Conservation (phyloP, 2,888 invertebrate species). For the Drosophila borealis region DNA sequence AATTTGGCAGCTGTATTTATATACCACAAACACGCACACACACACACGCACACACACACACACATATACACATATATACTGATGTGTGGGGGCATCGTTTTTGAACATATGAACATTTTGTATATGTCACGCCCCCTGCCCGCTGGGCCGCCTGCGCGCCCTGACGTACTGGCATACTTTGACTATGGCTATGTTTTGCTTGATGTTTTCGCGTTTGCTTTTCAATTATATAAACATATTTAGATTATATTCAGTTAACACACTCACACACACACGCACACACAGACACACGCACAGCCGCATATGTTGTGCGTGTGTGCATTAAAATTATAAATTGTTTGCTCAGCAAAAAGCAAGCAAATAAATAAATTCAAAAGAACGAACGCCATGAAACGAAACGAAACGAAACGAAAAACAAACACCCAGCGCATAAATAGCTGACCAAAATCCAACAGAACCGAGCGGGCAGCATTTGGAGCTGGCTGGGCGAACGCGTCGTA, state of each 20-base stretch:
- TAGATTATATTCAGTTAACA: conserved; percentile 76
- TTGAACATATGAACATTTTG: conserved; percentile 50
- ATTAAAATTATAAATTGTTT: conserved; percentile 79
- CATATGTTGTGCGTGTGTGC: conserved; percentile 60
- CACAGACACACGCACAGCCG: conserved; percentile 7
- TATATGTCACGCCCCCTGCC: conserved; percentile 45
- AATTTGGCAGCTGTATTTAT: conserved; percentile 77
- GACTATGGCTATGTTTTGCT: conserved; percentile 52
- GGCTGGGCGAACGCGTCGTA: conserved; percentile 46
- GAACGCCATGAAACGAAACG: conserved; percentile 20
- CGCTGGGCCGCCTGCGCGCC: not conserved
- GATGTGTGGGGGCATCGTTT: conserved; percentile 34
- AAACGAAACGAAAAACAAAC: conserved; percentile 31
- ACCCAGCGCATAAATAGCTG: conserved; percentile 62
- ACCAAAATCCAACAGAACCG: conserved; percentile 51
- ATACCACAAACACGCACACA: conserved; percentile 49
- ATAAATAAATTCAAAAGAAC: conserved; percentile 64
- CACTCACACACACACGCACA: conserved; percentile 31
- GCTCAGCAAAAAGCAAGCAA: conserved; percentile 69
- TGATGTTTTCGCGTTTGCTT: conserved; percentile 74
- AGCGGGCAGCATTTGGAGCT: conserved; percentile 11
- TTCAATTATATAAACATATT: conserved; percentile 81
- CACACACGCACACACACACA: not conserved
- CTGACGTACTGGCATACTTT: conserved; percentile 63
- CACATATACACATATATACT: not conserved